Evolutionary conservation across 2,888 invertebrate species (phyloP), one percentile per base, ranked within the genome.

Genomic region (Drosophila pseudotalamancana): DNA sequence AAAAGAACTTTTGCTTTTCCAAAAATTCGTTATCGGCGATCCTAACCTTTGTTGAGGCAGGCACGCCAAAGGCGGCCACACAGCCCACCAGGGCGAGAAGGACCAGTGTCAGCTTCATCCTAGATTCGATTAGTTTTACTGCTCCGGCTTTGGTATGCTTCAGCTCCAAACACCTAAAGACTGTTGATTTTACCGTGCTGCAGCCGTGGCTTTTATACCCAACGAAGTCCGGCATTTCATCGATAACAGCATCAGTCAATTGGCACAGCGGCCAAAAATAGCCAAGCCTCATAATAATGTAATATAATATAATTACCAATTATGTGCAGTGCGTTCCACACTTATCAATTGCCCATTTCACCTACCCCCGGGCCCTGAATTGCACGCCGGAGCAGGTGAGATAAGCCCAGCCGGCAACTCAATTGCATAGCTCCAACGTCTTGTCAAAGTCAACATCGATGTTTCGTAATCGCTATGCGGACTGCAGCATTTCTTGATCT

Each of bases 11-110:
- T 56, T 90, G 89, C 63, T 70, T 89, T 1, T 43, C 37, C 67
- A 90, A 61, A 68, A 75, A 88, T 3, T 67, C 76, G 51, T 79
- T 68, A 65, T 89, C 84, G 40, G 87, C 89, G 18, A 86, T 56
- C 66, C 85, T 89, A 42, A 82, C 87, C 29, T 75, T 66, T 21
- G 63, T 34, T 1, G 75, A 37, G 27, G 72, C 66, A 53, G 77
- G 73, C 72, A 83, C 70, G 54, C 74, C 77, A 51, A 72, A 75
- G 4, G 82, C 87, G 55, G 87, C 87, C 72, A 79, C 80, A 34
- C 88, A 77, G 64, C 81, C 89, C 72, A 90, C 77, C 18, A 89
- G 82, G 78, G 89, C 89, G 55, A 90, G 59, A 49, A 90, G 70
- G 57, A 74, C 88, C 25, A 90, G 54, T 25, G 87, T 84, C 69